phyloP scores from a whole-genome alignment of 2,113 vertebrate genomes.

The Cryptotis parvus region DNA sequence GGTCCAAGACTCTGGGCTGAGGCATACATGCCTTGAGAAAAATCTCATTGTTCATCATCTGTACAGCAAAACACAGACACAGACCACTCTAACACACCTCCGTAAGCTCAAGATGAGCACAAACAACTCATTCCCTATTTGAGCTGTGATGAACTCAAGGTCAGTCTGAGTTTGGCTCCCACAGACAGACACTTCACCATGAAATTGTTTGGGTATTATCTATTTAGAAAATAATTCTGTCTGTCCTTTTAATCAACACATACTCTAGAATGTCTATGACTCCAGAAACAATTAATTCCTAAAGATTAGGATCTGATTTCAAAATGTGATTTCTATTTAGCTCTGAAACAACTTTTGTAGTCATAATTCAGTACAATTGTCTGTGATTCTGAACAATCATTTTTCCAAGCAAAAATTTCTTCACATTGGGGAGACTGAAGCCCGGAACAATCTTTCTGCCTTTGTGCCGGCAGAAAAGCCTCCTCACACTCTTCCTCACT shows the following conservation, averaged over 20 bases:
- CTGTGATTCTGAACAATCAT: neutral
- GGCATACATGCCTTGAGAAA: neutral
- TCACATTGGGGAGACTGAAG: neutral
- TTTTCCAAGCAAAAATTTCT: neutral
- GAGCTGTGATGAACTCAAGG: neutral
- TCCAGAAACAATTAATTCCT: neutral
- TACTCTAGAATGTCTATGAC: neutral
- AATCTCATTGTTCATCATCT: neutral
- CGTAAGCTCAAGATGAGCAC: neutral
- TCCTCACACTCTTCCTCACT: neutral
- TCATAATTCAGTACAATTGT: neutral
- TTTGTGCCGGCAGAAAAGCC: neutral
- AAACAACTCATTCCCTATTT: neutral
- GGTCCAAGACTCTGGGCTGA: neutral
- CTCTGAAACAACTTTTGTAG: neutral
- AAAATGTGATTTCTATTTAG: neutral
- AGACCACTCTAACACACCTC: neutral
- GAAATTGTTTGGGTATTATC: neutral
- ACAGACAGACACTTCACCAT: neutral
- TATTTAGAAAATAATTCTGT: neutral
- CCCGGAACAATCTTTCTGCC: neutral
- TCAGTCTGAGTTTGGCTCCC: neutral
- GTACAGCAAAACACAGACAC: neutral
- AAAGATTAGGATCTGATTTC: constrained; percentile 2
- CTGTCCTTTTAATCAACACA: constrained; percentile 22